Evolutionary conservation across 1,140 invertebrate species (phyloP), one percentile per base, ranked within the genome.

Genomic region (Heterodera carotae): DNA sequence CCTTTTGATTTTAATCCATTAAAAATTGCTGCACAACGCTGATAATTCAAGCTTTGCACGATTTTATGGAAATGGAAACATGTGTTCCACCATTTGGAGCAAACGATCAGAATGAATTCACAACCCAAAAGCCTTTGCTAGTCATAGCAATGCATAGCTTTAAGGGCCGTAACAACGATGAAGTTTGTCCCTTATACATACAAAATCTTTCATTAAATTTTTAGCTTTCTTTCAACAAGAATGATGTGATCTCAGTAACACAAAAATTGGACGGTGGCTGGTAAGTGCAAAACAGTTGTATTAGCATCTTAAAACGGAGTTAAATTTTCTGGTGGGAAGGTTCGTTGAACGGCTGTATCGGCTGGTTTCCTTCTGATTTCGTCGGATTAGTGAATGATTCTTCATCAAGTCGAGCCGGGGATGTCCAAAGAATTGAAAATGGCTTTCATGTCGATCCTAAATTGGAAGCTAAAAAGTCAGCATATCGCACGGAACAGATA

Each of bases 341-440:
- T 22, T 97, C 95, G 2, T 89, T 97, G 27, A 92, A 93, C 80
- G 95, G 94, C 69, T 93, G 94, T 88, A 97, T 95, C 79, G 96
- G 95, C 82, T 98, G 96, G 96, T 98, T 98, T 90, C 96, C 96
- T 77, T 94, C 94, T 81, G 96, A 97, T 89, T 98, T 97, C 91
- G 94, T 97, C 27, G 93, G 93, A 85, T 71, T 86, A 56, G 68
- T 87, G 25, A 81, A 84, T 39, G 77, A 0, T 22, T 27, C 31
- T 15, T 43, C 25, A 74, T 2, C 29, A 62, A 64, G 27, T n/a
- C 39, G n/a, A 7, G 48, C 36, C 27, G 33, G n/a, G n/a, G 5
- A 27, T 62, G 69, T 25, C 1, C 64, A 76, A 62, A 39, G 69
- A 48, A 25, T 36, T 27, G 64, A 69, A 43, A 75, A 68, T 69